Evolutionary conservation across 2,797 vertebrate genomes (phyloP).

Genomic region (Discoglossus pictus): DNA sequence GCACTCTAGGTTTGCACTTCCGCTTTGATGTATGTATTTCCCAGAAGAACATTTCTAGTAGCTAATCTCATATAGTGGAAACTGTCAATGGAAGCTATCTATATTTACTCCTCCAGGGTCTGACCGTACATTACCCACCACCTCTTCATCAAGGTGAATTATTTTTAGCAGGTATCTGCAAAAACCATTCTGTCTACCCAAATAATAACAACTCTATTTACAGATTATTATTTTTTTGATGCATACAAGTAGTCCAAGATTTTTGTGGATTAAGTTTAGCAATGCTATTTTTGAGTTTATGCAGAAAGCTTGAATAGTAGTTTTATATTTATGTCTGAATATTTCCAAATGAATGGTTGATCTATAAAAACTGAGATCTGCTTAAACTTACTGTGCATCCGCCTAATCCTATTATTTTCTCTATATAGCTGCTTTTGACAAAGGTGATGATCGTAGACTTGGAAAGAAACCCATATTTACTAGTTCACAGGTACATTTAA

Average conservation of each 20-base stretch:
- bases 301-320: too few species aligned
- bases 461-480: slow-evolving; percentile 87
- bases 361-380: too few species aligned
- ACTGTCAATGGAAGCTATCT: not conserved
- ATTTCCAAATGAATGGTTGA: too few species aligned
- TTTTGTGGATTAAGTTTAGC: too few species aligned
- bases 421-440: slow-evolving; percentile 88
- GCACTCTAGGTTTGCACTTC: slow-evolving; percentile 17
- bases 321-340: too few species aligned
- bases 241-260: too few species aligned
- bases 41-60: slow-evolving; percentile 30
- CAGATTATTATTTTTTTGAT: too few species aligned
- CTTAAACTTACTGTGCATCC: too few species aligned
- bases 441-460: slow-evolving; percentile 88
- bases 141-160: slow-evolving; percentile 2
- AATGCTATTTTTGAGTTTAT: too few species aligned
- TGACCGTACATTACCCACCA: slow-evolving; percentile 7
- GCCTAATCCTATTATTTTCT: too few species aligned
- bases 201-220: too few species aligned
- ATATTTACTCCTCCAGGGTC: slow-evolving; percentile 10
- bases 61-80: slow-evolving; percentile 6
- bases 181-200: too few species aligned
- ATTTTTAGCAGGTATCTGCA: slow-evolving; percentile 5
- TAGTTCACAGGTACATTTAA: slow-evolving; percentile 85
- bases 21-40: slow-evolving; percentile 25